Evolutionary conservation across 2,888 invertebrate genomes (phyloP).

Genomic region (Drosophila mayaguana): DNA sequence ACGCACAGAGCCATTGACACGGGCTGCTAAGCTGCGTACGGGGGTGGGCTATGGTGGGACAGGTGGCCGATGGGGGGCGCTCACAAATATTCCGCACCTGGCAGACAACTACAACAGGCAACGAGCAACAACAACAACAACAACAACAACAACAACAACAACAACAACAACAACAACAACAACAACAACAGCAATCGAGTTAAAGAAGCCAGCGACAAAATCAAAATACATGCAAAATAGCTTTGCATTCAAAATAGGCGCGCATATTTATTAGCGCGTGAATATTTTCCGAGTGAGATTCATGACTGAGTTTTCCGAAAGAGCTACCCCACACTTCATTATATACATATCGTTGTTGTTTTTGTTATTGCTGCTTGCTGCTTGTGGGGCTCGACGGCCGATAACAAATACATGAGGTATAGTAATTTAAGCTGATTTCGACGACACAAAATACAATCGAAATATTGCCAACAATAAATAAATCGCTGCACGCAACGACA

Average conservation of each 20-base stretch:
- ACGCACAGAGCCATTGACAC: conserved; percentile 73
- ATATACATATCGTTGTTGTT: not conserved
- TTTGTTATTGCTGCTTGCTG: not conserved
- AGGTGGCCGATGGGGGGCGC: conserved; percentile 14
- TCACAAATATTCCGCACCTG: conserved; percentile 41
- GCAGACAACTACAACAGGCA: conserved; percentile 19
- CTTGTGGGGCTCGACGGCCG: conserved; percentile 3
- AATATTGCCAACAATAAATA: conserved; percentile 63
- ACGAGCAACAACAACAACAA: conserved; percentile 6
- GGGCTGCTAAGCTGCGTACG: conserved; percentile 64
- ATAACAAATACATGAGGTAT: conserved; percentile 55
- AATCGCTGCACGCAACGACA: conserved; percentile 47
- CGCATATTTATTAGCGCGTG: conserved; percentile 37
- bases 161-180: conserved; percentile 12
- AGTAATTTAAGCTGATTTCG: conserved; percentile 50
- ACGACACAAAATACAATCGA: conserved; percentile 33
- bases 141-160: conserved; percentile 13
- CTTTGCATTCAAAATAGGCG: conserved; percentile 16
- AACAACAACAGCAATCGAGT: conserved; percentile 16
- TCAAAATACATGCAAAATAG: conserved; percentile 65
- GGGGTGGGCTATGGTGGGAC: conserved; percentile 30
- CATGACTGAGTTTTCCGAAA: conserved; percentile 9
- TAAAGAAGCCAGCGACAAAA: conserved; percentile 42
- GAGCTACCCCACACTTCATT: conserved; percentile 4
- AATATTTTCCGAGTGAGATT: conserved; percentile 34